Base-by-base conservation (phyloP, 2,113 vertebrate species). In the Tupaia chinensis region DNA sequence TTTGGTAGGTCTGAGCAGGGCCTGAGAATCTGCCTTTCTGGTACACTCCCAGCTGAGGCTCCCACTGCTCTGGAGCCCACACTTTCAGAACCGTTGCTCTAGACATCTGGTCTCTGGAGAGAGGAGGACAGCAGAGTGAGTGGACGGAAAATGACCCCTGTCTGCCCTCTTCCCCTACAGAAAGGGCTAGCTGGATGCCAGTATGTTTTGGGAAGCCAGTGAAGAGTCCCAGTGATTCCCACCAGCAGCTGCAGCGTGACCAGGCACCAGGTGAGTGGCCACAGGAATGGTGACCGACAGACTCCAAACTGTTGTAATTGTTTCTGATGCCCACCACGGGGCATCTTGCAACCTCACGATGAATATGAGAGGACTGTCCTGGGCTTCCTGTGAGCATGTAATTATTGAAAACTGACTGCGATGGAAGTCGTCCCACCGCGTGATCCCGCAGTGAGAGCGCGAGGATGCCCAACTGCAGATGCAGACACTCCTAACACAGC, bases 341-440 rank as follows among this genome's bases (percentile, higher is more conserved):
- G n/a, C 65, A 69, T 68, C 63, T 73, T 3, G 13, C 27, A 58
- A 27, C 54, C 69, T 68, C 88, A 53, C 12, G 20, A 77, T 54
- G 19, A 86, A 70, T 63, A 44, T 0, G 0, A 60, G 56, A 92
- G 65, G 70, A 58, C 72, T 1, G 3, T 29, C 9, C 54, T 72
- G 22, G 65, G 15, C 61, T 87, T 89, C 53, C 76, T 1, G 1
- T 58, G 81, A 87, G 32, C 15, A 4, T 63, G 73, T 83, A 72
- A 92, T 96, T 58, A 93, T 4, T 86, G 87, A 82, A 85, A 93
- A 90, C 14, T 3, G 81, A 92, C 63, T 85, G 81, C 76, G 77
- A 79, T 0, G 1, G 20, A 87, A 82, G 85, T 7, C 1, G 19
- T 81, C 54, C 27, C 58, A 34, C 58, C 76, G 86, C 29, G n/a